Base-by-base conservation (phyloP, 2,888 invertebrate species). In the Parasteatoda lunata region DNA sequence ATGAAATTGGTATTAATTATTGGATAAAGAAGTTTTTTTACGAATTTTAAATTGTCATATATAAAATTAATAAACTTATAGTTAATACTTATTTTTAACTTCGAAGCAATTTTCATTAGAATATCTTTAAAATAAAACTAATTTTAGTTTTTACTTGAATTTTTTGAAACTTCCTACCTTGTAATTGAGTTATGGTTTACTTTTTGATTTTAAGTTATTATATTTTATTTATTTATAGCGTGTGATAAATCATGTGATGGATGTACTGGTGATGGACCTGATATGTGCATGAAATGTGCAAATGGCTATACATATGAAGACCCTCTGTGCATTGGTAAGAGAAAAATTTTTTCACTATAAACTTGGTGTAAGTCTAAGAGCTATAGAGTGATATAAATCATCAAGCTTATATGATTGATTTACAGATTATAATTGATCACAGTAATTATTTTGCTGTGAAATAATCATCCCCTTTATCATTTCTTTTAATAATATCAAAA, bases 181-280 rank as follows among this genome's bases (percentile, higher is more conserved):
- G 30, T 8, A 66, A 66, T 5, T 30, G 30, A 30, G 1, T 30
- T 30, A 30, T 30, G 30, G 30, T 30, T 30, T 30, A 30, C 30
- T 30, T 30, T 30, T 30, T 30, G 30, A 30, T 30, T 30, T 30
- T 64, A 13, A 68, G 30, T 68, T 15, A 76, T 69, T 77, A 71
- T 77, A 48, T 48, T 51, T 66, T 15, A 8, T 66, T 48, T 8
- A 71, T 48, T 30, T 90, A 52, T 88, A 93, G 94, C 94, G 77
- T 98, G 98, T 92, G 97, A 98, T 92, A 94, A 94, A 90, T 94
- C 97, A 0, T 98, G 98, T 91, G 92, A 94, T 72, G 95, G 95
- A 0, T 98, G 98, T 91, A 94, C 94, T 78, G 97, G 97, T 0
- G 97, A 97, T 92, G 98, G 98, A 0, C 96, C 97, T 0, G 97